Base-by-base conservation (phyloP, 2,113 vertebrate species). In the Elgaria multicarinata region DNA sequence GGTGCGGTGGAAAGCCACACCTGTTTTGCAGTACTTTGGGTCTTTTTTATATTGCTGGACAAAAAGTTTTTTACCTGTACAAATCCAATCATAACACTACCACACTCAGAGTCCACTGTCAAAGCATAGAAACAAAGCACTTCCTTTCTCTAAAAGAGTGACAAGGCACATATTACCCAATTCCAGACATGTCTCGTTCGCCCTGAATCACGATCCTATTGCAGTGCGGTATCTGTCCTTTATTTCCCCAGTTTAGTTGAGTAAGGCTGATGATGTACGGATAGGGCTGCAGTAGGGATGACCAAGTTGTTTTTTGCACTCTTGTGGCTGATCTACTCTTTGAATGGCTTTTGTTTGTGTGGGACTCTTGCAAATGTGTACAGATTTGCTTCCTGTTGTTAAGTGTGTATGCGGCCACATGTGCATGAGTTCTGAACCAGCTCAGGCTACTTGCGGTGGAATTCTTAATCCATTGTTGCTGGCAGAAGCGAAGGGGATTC, bases 11-110 rank as follows among this genome's bases (percentile, higher is more conserved):
- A 92, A 88, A 92, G 87, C 89, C 92, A 94, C 50, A 1, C 93
- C 94, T 71, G 89, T 97, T 96, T 96, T 97, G 93, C 28, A 92
- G 92, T 96, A 95, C 87, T 92, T 96, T 92, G 89, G 91, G 89
- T 95, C 85, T 97, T 97, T 80, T 89, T 96, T 97, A 92, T 97
- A 96, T 96, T 95, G 92, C 93, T 96, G 84, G 94, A 95, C 83
- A 75, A 76, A 94, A 89, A 53, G 12, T 62, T 96, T 90, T 95
- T 44, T 91, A 58, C 92, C 50, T 97, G 93, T 97, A 96, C 91
- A 97, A 95, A 93, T 94, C 92, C 94, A 95, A 95, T 85, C 76
- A 6, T 93, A 91, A 95, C 91, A 93, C 88, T 92, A 91, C 87
- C 95, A 83, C 58, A 93, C 94, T 95, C 90, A 84, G 91, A 95